Evolutionary conservation across 2,113 vertebrate genomes (phyloP), one percentile per base, ranked within the genome.

Genomic region (Crotophaga sulcirostris): DNA sequence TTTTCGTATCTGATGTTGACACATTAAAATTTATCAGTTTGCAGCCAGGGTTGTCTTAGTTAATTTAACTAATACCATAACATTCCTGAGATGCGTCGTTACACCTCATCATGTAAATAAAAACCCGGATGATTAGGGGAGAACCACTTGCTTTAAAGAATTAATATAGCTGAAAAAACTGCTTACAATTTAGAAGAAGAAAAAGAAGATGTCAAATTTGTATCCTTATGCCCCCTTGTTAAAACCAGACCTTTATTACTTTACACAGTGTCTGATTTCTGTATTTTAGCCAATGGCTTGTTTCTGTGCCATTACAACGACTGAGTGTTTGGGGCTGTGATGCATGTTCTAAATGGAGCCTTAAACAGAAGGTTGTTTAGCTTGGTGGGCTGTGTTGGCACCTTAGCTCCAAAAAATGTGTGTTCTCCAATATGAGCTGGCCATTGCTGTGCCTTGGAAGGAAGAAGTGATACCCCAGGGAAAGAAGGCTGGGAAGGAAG

Each of bases 1-100:
- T 94, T 94, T 89, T 95, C 33, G 5, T 94, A 90, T 95, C 90
- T 82, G 80, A 96, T 89, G 81, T 93, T 92, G 81, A 92, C 85
- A 93, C 81, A 91, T 97, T 94, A 95, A 92, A 96, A 94, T 95
- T 96, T 88, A 94, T 96, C 92, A 85, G 81, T 92, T 97, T 96
- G 84, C 90, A 96, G 89, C 73, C 78, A 80, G 86, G 95, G 87
- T 94, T 95, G 94, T 97, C 89, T 89, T 96, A 90, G 90, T 97
- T 96, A 95, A 92, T 95, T 95, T 95, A 96, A 95, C 88, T 90
- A 94, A 96, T 89, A 94, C 64, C 40, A 47, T 92, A 94, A 96
- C 42, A 89, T 94, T 94, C 69, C 75, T 93, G 94, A 93, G 87
- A 95, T 93, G 85, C 88, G 93, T 95, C 96, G 92, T 95, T 97